Evolutionary conservation across 2,113 vertebrate species (phyloP), one percentile per base, ranked within the genome.

Genomic region (Microtus montanus): DNA sequence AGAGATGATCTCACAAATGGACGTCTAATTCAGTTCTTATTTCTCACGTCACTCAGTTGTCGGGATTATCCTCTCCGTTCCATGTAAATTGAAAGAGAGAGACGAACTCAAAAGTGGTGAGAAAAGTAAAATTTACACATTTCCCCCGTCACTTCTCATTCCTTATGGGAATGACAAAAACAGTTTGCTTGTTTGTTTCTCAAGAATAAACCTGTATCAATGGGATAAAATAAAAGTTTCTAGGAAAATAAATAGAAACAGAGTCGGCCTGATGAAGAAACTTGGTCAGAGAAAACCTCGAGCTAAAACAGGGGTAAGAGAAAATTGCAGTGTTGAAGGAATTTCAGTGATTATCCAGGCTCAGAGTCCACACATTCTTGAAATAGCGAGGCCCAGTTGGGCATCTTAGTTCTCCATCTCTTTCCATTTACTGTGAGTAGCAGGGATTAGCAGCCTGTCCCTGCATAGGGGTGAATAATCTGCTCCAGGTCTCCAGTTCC

Each of bases 321-420:
- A 88, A 96, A 38, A 90, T 85, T 94, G 84, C 87, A 92, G 84
- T 24, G 71, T 83, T 88, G 87, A 94, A 97, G 88, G 97, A 97
- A 97, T 97, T 96, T 95, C 92, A 75, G 92, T 95, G 95, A 97
- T 96, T 97, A 90, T 93, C 93, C 73, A 70, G 90, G 90, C 77
- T 96, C 54, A 93, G 92, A 94, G 83, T 94, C 92, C 95, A 94
- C 96, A 95, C 97, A 97, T 97, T 97, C 97, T 96, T 97, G 94
- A 96, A 96, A 96, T 97, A 96, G 90, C 82, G 93, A 78, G 95
- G 95, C 92, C 88, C 88, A 35, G 80, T 97, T 93, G 94, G 90
- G 92, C 68, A 88, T 84, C 88, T 96, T 94, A 77, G 74, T 93
- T 61, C 85, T 93, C n/a, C 20, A 73, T 92, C 94, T 78, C 71